Evolutionary conservation across 2,888 invertebrate species (phyloP), one percentile per base, ranked within the genome.

Genomic region (Lasius platythorax): DNA sequence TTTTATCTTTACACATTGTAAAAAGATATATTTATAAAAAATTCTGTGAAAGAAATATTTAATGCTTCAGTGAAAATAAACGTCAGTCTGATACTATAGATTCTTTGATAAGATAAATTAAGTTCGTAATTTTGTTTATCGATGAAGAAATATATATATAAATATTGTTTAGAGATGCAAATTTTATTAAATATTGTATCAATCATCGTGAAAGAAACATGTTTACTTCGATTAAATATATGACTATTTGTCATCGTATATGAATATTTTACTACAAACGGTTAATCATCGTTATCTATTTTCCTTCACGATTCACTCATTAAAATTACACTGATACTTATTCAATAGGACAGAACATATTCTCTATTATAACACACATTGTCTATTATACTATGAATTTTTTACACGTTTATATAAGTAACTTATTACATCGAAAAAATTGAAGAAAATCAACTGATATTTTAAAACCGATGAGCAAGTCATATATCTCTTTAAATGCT

Each of bases 141-240:
- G 28, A 58, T 40, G 12, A 72, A 46, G 3, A 46, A 15, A 46
- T 40, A 23, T 23, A 23, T 40, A n/a, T n/a, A 33, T 18, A n/a
- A n/a, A 70, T 50, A n/a, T 30, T 30, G 3, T 56, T 33, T 63
- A 6, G 28, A 43, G 3, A 30, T 43, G 5, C 0, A 5, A 74
- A 43, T 63, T 46, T 63, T n/a, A 18, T n/a, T 72, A 53, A 70
- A 70, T 28, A 33, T 46, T 46, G 28, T 46, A 75, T 46, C 43
- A 40, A 53, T 40, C 4, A 8, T 46, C 12, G n/a, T 4, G 5
- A 63, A 33, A 9, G 1, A 61, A 4, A 61, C 5, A 74, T 61
- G 3, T 4, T 40, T 28, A 75, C 23, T 64, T 75, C 15, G 9
- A 33, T 43, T 2, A 23, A 75, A 37, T 15, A 23, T 2, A 2